phyloP scores from a whole-genome alignment of 2,888 invertebrate species.

The Polyommatus iphigenia region DNA sequence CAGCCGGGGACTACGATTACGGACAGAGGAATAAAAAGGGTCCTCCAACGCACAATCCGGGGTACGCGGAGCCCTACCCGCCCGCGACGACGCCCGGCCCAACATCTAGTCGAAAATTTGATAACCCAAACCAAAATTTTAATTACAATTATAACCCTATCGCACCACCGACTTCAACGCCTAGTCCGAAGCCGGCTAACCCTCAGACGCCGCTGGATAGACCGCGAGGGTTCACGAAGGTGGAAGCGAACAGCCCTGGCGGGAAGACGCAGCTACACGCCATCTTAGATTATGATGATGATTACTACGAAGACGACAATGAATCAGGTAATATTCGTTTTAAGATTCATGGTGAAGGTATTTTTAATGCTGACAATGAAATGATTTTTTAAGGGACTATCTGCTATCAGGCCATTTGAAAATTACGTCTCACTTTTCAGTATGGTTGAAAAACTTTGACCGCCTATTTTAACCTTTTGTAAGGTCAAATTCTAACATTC shows the following conservation, averaged over 20 bases:
- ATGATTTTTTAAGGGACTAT: not conserved
- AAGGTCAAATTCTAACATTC: constrained; percentile 11
- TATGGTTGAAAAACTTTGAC: not conserved
- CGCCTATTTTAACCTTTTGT: not conserved
- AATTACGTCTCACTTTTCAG: not conserved
- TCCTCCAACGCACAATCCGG: constrained; percentile 58
- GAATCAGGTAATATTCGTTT: constrained; percentile 61
- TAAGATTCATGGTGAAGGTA: not conserved
- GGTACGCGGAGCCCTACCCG: constrained; percentile 66
- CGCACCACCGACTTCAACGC: constrained; percentile 50
- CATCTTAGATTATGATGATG: constrained; percentile 85
- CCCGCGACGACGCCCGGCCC: constrained; percentile 59
- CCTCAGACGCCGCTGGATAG: constrained; percentile 71
- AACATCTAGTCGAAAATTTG: constrained; percentile 69
- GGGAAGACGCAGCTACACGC: constrained; percentile 85
- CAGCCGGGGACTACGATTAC: constrained; percentile 73
- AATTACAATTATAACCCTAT: constrained; percentile 52
- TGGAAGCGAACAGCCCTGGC: constrained; percentile 77
- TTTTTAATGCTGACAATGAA: not conserved
- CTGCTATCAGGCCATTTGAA: not conserved
- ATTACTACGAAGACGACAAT: constrained; percentile 82
- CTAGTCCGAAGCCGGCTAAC: constrained; percentile 53
- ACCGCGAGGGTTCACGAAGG: constrained; percentile 84
- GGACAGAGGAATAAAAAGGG: constrained; percentile 59
- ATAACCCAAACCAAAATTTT: constrained; percentile 62